These are phyloP conservation scores for Addax nasomaculatus DNA, from an alignment of 2,113 vertebrate genomes.

Conservation along the genomic window DNA sequence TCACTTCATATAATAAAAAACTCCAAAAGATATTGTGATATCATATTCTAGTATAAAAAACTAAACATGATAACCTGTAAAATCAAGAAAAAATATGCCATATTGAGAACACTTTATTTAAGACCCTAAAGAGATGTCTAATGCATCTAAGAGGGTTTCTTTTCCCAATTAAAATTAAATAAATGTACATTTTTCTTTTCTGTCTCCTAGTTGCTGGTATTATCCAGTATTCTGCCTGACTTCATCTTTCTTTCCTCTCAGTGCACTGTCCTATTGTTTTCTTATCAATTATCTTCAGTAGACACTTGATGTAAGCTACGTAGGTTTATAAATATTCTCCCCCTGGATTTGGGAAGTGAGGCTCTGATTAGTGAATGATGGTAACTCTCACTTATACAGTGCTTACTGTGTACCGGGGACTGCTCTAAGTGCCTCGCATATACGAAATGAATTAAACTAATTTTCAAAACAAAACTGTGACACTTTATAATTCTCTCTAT, in stretches of 20 bases:
- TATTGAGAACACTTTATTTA: neutral
- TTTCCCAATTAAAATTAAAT: neutral
- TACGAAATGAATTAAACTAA: neutral
- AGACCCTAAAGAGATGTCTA: neutral
- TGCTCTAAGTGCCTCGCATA: neutral
- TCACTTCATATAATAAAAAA: neutral
- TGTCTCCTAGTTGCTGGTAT: neutral
- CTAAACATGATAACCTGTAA: neutral
- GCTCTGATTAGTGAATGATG: neutral
- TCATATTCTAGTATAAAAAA: neutral
- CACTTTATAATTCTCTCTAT: neutral
- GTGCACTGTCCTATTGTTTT: neutral
- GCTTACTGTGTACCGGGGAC: neutral
- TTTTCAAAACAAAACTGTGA: neutral
- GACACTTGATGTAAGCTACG: neutral
- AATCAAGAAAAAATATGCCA: neutral
- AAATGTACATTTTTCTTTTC: neutral
- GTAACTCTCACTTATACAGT: neutral
- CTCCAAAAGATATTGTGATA: neutral
- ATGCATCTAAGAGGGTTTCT: neutral
- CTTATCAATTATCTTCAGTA: neutral
- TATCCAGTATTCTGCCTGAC: neutral
- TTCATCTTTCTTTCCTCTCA: neutral
- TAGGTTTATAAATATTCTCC: neutral
- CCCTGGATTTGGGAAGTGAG: neutral